phyloP scores from a whole-genome alignment of 1,140 invertebrate species.

The Megathymus violae region DNA sequence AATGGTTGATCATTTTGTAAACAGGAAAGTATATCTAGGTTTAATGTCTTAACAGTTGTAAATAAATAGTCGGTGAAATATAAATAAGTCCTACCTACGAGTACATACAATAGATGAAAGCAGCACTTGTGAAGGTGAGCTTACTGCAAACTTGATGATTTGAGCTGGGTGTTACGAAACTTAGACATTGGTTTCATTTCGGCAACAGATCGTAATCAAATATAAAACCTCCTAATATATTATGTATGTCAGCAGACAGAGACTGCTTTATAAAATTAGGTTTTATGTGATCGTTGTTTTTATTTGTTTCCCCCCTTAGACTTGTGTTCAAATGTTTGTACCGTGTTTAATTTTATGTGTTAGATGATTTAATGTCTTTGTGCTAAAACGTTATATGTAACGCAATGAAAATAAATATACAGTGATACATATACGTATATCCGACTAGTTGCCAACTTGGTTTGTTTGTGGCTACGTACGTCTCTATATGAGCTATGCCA shows the following conservation, averaged over 20 bases:
- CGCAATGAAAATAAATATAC: constrained; percentile 76
- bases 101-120: constrained; percentile 29
- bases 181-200: constrained; percentile 79
- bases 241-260: constrained; percentile 63
- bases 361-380: constrained; percentile 73
- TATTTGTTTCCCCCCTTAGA: constrained; percentile 67
- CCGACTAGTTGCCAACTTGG: constrained; percentile 70
- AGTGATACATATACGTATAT: constrained; percentile 62
- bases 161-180: constrained; percentile 80
- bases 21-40: constrained; percentile 40
- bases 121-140: constrained; percentile 52
- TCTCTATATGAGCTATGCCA: constrained; percentile 68
- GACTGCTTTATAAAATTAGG: constrained; percentile 68
- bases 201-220: constrained; percentile 81
- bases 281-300: constrained; percentile 70
- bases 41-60: constrained; percentile 12
- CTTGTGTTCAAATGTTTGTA: constrained; percentile 68
- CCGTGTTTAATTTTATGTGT: constrained; percentile 68
- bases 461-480: constrained; percentile 61
- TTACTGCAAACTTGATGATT: constrained; percentile 70
- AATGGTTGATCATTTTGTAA: constrained; percentile 68
- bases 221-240: constrained; percentile 45
- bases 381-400: constrained; percentile 82
- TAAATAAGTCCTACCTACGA: constrained; percentile 21
- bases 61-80: constrained; percentile 17